These are phyloP conservation scores for Lumbricus terrestris DNA, from an alignment of 2,888 invertebrate genomes.

Conservation along the genomic window DNA sequence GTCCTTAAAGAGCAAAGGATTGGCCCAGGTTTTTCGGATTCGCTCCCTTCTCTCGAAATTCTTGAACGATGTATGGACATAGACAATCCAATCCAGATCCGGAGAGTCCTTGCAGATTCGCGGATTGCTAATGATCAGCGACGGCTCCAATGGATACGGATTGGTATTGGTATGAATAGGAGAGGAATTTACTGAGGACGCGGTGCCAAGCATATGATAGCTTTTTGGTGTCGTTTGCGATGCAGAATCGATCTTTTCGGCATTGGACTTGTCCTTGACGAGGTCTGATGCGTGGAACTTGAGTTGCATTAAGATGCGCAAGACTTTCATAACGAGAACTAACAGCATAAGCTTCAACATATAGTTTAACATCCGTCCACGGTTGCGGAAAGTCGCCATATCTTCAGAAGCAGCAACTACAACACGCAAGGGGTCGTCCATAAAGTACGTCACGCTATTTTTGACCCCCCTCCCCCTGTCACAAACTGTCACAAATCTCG, in stretches of 20 bases:
- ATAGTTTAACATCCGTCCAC: not conserved
- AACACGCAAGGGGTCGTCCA: too few relatives aligned
- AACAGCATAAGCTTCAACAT: not conserved
- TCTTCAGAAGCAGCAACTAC: not conserved
- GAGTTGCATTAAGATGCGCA: not conserved
- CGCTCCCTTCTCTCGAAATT: slow-evolving; percentile 31
- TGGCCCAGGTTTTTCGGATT: slow-evolving; percentile 43
- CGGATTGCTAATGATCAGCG: not conserved
- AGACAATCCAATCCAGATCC: slow-evolving; percentile 21
- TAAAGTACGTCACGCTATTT: too few relatives aligned
- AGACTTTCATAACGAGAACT: not conserved
- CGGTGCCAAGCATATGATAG: not conserved
- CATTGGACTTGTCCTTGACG: not conserved
- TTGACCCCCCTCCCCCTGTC: too few relatives aligned
- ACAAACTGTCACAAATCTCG: too few relatives aligned
- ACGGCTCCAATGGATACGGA: slow-evolving; percentile 21
- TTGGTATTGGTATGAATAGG: slow-evolving; percentile 34
- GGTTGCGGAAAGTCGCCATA: not conserved
- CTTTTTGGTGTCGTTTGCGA: not conserved
- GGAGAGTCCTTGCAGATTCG: not conserved
- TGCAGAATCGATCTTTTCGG: not conserved
- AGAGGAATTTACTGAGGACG: not conserved
- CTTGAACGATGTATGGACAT: slow-evolving; percentile 8
- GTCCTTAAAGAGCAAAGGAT: slow-evolving; percentile 35
- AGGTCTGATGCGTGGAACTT: not conserved